A percentile compares a stretch with the other conserved stretches of the same genome.
phyloP scores from a whole-genome alignment of 2,113 vertebrate species.

The Corythornis vintsioides region DNA sequence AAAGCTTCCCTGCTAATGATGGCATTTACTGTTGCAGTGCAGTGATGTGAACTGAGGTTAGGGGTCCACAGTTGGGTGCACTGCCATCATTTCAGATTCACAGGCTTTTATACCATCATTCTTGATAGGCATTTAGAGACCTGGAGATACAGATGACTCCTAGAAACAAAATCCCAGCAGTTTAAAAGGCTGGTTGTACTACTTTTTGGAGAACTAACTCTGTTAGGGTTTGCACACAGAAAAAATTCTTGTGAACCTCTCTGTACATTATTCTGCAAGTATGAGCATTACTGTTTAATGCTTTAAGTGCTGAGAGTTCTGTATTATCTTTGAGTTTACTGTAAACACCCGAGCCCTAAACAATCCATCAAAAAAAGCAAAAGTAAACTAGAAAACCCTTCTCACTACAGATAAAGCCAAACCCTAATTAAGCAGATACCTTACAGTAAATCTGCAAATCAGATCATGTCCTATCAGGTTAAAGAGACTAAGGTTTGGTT shows the following conservation, averaged over 20 bases:
- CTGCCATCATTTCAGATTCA: conserved; percentile 27
- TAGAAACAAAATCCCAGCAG: neutral
- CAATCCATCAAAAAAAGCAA: neutral
- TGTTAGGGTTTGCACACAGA: neutral
- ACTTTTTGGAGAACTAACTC: neutral
- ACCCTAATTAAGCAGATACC: neutral
- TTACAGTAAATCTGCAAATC: conserved; percentile 17
- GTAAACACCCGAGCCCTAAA: neutral
- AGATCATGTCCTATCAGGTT: conserved; percentile 10
- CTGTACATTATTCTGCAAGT: neutral
- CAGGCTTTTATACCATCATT: neutral
- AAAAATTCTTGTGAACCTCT: neutral
- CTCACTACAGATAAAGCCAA: neutral
- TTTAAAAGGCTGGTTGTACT: neutral
- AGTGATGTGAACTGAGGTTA: conserved; percentile 8
- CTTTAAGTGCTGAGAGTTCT: neutral
- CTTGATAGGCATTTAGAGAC: neutral
- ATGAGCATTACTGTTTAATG: neutral
- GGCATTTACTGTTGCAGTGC: neutral
- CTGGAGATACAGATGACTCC: neutral
- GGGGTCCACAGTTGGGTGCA: neutral
- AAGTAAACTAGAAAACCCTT: neutral
- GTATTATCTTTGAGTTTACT: neutral
- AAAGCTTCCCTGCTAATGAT: neutral
- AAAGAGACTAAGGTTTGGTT: conserved; percentile 23